Conservation (phyloP, 2,797 vertebrate genomes). For the Xenentodon cancila region DNA sequence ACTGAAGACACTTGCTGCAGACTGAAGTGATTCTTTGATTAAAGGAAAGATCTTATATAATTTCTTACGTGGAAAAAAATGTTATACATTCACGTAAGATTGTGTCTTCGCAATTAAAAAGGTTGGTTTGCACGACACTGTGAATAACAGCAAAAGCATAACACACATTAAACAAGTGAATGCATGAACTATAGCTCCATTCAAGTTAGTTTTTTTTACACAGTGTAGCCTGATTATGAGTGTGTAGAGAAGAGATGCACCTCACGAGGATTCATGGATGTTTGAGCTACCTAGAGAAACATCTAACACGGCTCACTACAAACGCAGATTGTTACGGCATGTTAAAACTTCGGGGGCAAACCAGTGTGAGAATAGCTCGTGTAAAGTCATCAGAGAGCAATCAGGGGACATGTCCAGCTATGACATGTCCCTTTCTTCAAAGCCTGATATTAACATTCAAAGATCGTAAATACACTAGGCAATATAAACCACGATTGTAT, state of each 20-base stretch:
- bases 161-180: constrained; percentile 13
- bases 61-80: constrained; percentile 57
- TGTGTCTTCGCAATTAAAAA: constrained; percentile 59
- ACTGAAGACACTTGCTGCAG: constrained; percentile 86
- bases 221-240: constrained; percentile 14
- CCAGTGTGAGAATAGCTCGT: no score
- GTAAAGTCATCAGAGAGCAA: no score
- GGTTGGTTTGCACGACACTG: constrained; percentile 29
- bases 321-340: background rate
- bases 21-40: constrained; percentile 86
- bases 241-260: background rate
- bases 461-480: no score
- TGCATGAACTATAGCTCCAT: background rate
- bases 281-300: constrained; percentile 2
- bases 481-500: no score
- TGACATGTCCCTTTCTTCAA: no score
- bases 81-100: constrained; percentile 62
- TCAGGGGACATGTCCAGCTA: no score
- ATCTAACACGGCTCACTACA: constrained; percentile 5
- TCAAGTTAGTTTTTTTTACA: constrained; percentile 15
- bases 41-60: constrained; percentile 82
- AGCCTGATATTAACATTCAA: no score
- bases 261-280: constrained; percentile 12
- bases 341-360: background rate
- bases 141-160: constrained; percentile 13